Evolutionary conservation across 1,140 invertebrate species (phyloP).

Genomic region (Drosophila neocordata): DNA sequence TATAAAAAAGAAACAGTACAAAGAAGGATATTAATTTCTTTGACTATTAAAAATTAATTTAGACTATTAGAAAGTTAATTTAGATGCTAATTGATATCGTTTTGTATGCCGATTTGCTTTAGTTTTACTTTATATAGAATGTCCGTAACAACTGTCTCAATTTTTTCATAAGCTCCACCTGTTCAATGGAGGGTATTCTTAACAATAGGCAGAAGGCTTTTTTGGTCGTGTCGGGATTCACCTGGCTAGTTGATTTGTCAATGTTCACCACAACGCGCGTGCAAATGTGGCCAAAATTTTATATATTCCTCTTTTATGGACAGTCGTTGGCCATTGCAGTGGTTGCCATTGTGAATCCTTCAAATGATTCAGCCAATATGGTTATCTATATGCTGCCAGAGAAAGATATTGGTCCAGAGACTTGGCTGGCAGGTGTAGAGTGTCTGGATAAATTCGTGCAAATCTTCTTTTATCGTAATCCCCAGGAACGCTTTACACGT

Average conservation of each 20-base stretch:
- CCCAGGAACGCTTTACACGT: conserved; percentile 55
- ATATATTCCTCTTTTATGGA: conserved; percentile 9
- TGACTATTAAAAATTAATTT: no score
- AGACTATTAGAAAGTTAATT: no score
- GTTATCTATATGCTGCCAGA: conserved; percentile 67
- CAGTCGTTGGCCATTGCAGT: not conserved
- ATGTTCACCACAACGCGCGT: conserved; percentile 28
- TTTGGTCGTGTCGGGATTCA: not conserved
- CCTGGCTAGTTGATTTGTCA: conserved; percentile 52
- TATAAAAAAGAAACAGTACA: no score
- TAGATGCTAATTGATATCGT: no score
- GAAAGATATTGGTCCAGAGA: conserved; percentile 53
- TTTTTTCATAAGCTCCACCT: not conserved
- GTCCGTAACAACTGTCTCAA: no score
- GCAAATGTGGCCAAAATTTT: conserved; percentile 42
- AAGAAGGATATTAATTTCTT: no score
- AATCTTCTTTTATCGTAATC: conserved; percentile 61
- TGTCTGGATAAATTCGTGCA: conserved; percentile 70
- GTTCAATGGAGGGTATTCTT: not conserved
- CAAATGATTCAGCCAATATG: conserved; percentile 63
- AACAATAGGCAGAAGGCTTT: conserved; percentile 34
- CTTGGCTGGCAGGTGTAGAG: conserved; percentile 63
- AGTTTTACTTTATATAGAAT: no score
- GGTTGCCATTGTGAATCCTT: conserved; percentile 59
- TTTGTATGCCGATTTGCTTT: no score